Base-by-base conservation (phyloP, 1,140 invertebrate genomes). In the Anastatus disparis region DNA sequence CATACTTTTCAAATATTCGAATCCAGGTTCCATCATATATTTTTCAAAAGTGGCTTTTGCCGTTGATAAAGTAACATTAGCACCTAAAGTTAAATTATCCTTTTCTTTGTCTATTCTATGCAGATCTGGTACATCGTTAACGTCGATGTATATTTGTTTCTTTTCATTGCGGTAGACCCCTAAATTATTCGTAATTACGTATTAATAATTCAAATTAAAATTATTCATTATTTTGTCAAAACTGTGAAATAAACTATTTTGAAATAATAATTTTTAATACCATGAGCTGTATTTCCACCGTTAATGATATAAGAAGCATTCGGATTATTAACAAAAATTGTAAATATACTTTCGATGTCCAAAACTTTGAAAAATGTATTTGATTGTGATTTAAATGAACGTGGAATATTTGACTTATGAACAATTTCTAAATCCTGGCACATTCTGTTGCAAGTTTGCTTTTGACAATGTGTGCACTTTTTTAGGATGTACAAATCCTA, bases 281-380 rank as follows among this genome's bases (percentile, higher is more conserved):
- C 91, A 81, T 89, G 88, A 13, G 88, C 90, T 3, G 92, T 93
- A 76, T 92, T 92, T 38, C 91, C 91, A 29, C 90, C 89, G 9
- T 92, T 85, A 6, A 92, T 75, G 70, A 87, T 85, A 73, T 91
- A 93, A 48, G 78, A 83, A 15, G 82, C 77, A 31, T 79, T 63
- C 0, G 81, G 70, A 69, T 82, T 85, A 73, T 84, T 87, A 3
- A 81, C 73, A 55, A 93, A 84, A 15, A 90, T 79, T 78, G 85
- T 83, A 73, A 91, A 91, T 2, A 92, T 76, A 72, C 88, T 83
- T 0, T 84, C 75, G 0, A 91, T 42, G 4, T 79, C 85, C 63
- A 84, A 84, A 40, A 87, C 84, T 81, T 88, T 89, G 72, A 85
- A 83, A 82, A 89, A 90, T 73, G 24, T n/a, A n/a, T n/a, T n/a